phyloP scores from a whole-genome alignment of 2,888 invertebrate species.

The Ennomos erosarius region DNA sequence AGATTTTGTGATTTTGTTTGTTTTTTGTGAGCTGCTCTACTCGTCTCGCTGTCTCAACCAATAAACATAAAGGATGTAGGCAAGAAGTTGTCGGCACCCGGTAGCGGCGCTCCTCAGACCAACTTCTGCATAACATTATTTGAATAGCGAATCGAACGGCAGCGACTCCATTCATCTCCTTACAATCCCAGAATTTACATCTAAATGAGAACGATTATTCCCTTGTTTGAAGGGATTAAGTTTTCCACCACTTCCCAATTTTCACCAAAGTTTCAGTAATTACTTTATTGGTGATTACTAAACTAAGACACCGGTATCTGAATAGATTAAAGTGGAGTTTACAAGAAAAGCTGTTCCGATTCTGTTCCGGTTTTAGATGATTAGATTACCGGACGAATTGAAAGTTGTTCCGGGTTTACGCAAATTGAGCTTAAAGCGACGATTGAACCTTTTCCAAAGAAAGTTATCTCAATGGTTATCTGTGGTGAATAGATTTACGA shows the following conservation, averaged over 20 bases:
- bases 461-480: constrained; percentile 9
- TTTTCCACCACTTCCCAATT: constrained; percentile 60
- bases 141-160: constrained; percentile 66
- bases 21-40: constrained; percentile 40
- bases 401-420: constrained; percentile 44
- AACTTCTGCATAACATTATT: constrained; percentile 70
- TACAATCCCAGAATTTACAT: constrained; percentile 71
- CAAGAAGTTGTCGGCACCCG: constrained; percentile 55
- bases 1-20: too few species aligned
- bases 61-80: constrained; percentile 60
- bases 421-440: constrained; percentile 31
- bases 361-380: constrained; percentile 41
- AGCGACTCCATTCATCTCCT: constrained; percentile 62
- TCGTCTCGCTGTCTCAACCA: constrained; percentile 33
- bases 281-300: constrained; percentile 64
- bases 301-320: constrained; percentile 53
- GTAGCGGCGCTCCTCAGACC: constrained; percentile 41
- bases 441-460: constrained; percentile 7
- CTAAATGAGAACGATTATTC: constrained; percentile 76
- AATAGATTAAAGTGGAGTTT: constrained; percentile 54
- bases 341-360: constrained; percentile 48
- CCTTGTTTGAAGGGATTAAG: constrained; percentile 73
- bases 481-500: neutral
- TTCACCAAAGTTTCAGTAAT: constrained; percentile 59
- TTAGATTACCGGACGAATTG: constrained; percentile 48